These are phyloP conservation scores for Sitta carolinensis DNA, from an alignment of 2,797 vertebrate genomes.

Conservation along the genomic window DNA sequence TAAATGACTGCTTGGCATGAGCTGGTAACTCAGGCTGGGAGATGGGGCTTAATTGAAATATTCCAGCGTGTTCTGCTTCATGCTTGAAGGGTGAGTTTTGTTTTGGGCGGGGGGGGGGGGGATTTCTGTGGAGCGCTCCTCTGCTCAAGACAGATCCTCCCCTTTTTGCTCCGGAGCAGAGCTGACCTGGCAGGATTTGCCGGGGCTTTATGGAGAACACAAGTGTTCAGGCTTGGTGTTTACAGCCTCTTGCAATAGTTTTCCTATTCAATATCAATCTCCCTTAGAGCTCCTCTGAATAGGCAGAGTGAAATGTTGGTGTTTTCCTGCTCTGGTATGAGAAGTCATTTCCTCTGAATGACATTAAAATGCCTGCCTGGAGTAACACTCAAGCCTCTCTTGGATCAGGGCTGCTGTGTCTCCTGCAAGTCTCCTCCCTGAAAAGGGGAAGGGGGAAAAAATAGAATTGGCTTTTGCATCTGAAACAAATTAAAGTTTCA, in stretches of 20 bases:
- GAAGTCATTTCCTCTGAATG: constrained; percentile 13
- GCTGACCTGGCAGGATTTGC: not conserved
- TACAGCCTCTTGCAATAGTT: not conserved
- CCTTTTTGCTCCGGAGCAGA: not conserved
- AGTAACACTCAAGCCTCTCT: not conserved
- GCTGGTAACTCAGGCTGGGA: not conserved
- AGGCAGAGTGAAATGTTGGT: not conserved
- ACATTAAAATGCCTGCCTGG: not conserved
- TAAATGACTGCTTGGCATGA: not conserved
- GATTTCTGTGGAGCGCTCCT: not conserved
- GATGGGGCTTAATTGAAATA: not conserved
- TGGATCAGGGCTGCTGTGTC: constrained; percentile 1
- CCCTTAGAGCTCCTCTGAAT: not conserved
- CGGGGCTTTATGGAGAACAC: not conserved
- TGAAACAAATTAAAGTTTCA: constrained; percentile 5
- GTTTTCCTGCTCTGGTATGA: constrained; percentile 15
- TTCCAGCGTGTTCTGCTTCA: not conserved
- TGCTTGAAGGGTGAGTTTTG: not conserved
- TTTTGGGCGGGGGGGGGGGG: too few relatives aligned
- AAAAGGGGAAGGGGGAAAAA: not conserved
- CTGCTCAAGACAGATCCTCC: not conserved
- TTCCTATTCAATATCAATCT: not conserved
- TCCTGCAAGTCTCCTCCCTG: not conserved
- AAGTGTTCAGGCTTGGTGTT: not conserved
- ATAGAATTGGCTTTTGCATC: not conserved